Evolutionary conservation across 2,797 vertebrate species (phyloP).

Genomic region (Masticophis lateralis): DNA sequence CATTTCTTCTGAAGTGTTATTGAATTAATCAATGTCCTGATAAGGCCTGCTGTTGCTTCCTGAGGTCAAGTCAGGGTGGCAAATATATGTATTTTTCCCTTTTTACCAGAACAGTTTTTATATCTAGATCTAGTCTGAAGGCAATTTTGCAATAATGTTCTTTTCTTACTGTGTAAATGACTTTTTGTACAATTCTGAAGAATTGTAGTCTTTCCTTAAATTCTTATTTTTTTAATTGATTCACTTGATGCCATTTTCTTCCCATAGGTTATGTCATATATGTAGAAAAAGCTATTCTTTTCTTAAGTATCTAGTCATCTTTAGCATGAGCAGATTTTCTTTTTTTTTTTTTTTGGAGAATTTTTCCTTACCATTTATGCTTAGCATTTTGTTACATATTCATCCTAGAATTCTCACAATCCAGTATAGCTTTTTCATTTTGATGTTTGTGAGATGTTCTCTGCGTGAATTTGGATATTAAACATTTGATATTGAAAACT

Average conservation of each 20-base stretch:
- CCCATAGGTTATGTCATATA: background rate
- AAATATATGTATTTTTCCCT: background rate
- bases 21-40: conserved; percentile 12
- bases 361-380: background rate
- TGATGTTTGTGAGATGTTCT: background rate
- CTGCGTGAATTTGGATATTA: background rate
- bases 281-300: background rate
- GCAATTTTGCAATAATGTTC: background rate
- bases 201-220: background rate
- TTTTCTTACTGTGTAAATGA: background rate
- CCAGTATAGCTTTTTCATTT: background rate
- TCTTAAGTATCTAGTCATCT: background rate
- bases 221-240: background rate
- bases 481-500: background rate
- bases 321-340: background rate
- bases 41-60: background rate
- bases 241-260: background rate
- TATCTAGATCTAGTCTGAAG: background rate
- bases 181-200: background rate
- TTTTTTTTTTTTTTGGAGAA: background rate
- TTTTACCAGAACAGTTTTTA: background rate
- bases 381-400: background rate
- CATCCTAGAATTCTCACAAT: background rate
- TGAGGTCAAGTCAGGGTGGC: background rate
- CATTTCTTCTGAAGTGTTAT: conserved; percentile 16